Conservation (phyloP, 2,888 invertebrate genomes). For the Buathra laborator region DNA sequence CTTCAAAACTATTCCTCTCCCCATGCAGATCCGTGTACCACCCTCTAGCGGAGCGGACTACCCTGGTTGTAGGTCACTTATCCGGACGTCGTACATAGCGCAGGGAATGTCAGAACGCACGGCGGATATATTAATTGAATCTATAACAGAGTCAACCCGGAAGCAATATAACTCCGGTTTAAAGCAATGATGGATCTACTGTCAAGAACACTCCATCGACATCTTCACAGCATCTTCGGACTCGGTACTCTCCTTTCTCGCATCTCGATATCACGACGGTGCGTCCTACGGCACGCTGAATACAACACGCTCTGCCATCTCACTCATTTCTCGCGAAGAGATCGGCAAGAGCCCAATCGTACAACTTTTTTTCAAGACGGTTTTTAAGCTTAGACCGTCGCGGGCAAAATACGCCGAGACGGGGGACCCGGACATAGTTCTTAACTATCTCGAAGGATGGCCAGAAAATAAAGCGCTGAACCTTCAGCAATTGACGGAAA, state of each 20-base stretch:
- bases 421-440: constrained; percentile 45
- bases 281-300: constrained; percentile 38
- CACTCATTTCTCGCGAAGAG: constrained; percentile 39
- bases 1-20: constrained; percentile 66
- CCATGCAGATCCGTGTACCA: constrained; percentile 69
- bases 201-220: constrained; percentile 35
- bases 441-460: constrained; percentile 2
- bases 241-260: constrained; percentile 33
- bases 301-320: constrained; percentile 32
- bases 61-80: constrained; percentile 68
- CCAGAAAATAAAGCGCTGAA: neutral
- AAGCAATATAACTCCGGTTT: constrained; percentile 46
- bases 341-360: constrained; percentile 33
- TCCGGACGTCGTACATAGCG: constrained; percentile 59
- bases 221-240: constrained; percentile 15
- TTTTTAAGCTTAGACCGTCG: constrained; percentile 46
- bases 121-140: constrained; percentile 32
- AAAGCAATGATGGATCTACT: constrained; percentile 63
- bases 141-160: constrained; percentile 26
- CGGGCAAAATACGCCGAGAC: constrained; percentile 40
- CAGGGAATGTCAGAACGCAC: constrained; percentile 5
- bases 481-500: too few relatives aligned
- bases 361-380: constrained; percentile 50
- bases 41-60: constrained; percentile 49
- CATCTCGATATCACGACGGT: constrained; percentile 10